Evolutionary conservation across 2,113 vertebrate species (phyloP).

Genomic region (Micromys minutus): DNA sequence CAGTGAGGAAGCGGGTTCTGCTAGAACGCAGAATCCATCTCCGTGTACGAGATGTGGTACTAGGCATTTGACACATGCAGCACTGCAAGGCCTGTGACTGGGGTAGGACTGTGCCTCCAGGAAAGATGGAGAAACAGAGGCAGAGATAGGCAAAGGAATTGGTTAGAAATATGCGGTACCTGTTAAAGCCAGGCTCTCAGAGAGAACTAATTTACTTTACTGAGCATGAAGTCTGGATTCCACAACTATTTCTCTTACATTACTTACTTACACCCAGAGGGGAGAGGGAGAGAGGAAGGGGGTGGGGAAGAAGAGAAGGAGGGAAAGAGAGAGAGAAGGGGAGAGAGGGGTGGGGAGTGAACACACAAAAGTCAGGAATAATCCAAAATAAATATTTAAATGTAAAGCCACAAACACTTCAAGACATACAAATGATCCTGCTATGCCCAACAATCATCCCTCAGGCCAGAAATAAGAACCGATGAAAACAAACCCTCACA

Average conservation of each 20-base stretch:
- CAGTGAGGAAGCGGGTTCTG: background rate
- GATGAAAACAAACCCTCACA: constrained; percentile 70
- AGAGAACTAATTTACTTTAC: constrained; percentile 26
- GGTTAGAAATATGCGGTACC: background rate
- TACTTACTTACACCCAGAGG: background rate
- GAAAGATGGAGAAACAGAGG: background rate
- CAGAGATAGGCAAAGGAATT: background rate
- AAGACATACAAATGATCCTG: constrained; percentile 48
- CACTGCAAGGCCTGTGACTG: background rate
- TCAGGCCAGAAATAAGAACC: constrained; percentile 66
- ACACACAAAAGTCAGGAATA: constrained; percentile 40
- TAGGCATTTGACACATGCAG: fast-evolving
- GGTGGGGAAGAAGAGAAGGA: too few species aligned
- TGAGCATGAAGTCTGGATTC: background rate
- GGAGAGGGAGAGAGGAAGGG: background rate
- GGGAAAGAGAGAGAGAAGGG: background rate
- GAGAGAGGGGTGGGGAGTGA: background rate
- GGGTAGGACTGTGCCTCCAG: background rate
- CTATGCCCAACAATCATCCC: background rate
- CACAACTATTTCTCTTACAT: background rate
- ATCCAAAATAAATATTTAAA: constrained; percentile 61
- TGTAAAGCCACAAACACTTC: constrained; percentile 63
- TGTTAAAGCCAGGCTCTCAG: background rate
- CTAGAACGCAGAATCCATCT: background rate
- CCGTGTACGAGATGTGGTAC: background rate